Evolutionary conservation across 2,113 vertebrate genomes (phyloP).

Genomic region (Terrapene triunguis): DNA sequence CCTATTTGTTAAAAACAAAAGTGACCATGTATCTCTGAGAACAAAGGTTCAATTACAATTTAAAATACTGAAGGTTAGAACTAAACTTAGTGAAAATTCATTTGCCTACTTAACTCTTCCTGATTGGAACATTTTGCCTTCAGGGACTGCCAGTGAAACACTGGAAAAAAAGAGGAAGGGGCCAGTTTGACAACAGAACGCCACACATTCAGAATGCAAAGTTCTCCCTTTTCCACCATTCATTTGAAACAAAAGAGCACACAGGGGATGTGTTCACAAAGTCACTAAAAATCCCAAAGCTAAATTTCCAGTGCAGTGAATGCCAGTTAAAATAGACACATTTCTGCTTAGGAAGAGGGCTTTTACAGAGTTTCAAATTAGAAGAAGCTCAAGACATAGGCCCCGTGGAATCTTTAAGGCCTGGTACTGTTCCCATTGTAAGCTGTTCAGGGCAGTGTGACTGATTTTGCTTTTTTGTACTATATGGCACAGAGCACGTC

Average conservation of each 20-base stretch:
- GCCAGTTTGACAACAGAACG: not conserved
- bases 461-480: not conserved
- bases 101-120: slow-evolving; percentile 23
- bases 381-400: not conserved
- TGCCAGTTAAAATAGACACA: not conserved
- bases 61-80: slow-evolving; percentile 39
- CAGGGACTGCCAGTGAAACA: slow-evolving; percentile 12
- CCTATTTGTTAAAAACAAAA: slow-evolving; percentile 21
- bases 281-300: not conserved
- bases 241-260: not conserved
- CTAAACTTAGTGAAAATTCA: slow-evolving; percentile 34
- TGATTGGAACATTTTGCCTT: slow-evolving; percentile 43
- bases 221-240: not conserved
- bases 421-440: not conserved
- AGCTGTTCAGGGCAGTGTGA: not conserved
- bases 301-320: not conserved
- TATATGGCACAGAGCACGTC: not conserved
- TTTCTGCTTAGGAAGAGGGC: not conserved
- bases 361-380: not conserved
- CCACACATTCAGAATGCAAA: slow-evolving; percentile 1
- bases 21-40: not conserved
- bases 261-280: not conserved
- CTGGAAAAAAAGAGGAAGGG: slow-evolving; percentile 12
- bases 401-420: not conserved
- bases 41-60: not conserved